Evolutionary conservation across 1,140 invertebrate genomes (phyloP).

Genomic region (Drusus annulatus): DNA sequence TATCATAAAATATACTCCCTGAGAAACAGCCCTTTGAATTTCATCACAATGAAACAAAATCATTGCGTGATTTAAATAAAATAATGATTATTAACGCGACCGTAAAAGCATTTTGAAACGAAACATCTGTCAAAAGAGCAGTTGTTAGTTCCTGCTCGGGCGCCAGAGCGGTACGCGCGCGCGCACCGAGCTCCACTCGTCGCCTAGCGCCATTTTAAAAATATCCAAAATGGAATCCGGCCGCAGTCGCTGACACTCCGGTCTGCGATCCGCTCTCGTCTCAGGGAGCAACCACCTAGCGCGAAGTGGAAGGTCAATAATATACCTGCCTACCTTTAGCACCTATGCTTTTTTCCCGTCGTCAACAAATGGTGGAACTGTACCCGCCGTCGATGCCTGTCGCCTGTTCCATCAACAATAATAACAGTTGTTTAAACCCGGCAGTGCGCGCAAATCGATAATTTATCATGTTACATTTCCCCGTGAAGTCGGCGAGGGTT

Average conservation of each 20-base stretch:
- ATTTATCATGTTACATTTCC: conserved; percentile 40
- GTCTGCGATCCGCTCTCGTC: no score
- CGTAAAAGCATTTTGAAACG: background rate
- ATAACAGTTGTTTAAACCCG: conserved; percentile 12
- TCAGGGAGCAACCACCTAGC: conserved; percentile 39
- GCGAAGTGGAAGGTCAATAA: conserved; percentile 37
- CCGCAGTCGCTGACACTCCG: conserved; percentile 25
- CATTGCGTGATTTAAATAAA: no score
- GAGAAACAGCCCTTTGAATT: no score
- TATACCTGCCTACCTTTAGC: conserved; percentile 48
- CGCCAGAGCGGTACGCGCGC: background rate
- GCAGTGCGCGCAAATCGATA: conserved; percentile 41
- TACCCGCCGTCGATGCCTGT: background rate
- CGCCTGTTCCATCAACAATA: background rate
- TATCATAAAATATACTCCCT: no score
- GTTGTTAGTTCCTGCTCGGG: background rate
- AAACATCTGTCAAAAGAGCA: background rate
- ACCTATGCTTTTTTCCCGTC: conserved; percentile 43
- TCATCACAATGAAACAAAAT: no score
- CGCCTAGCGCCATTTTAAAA: conserved; percentile 29
- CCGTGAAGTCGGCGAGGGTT: conserved; percentile 36
- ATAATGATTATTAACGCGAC: no score
- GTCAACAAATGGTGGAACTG: background rate
- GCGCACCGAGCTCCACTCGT: conserved; percentile 1
- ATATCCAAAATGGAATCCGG: background rate